Evolutionary conservation across 1,140 invertebrate genomes (phyloP).

Genomic region (Patella vulgata): DNA sequence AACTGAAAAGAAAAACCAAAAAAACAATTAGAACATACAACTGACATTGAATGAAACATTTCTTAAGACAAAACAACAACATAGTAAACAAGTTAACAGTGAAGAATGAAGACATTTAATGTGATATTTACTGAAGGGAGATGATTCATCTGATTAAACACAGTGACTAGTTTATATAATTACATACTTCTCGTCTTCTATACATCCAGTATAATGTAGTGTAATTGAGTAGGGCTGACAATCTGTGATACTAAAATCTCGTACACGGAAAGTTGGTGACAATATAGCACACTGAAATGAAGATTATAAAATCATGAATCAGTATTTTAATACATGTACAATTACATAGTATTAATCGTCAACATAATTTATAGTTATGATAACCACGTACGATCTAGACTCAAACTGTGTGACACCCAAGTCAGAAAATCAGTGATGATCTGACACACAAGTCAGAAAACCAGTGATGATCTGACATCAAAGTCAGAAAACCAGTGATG

Average conservation of each 20-base stretch:
- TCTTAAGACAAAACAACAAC: not conserved
- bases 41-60: not conserved
- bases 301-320: not conserved
- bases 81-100: not conserved
- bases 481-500: too few relatives aligned
- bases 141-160: too few relatives aligned
- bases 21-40: not conserved
- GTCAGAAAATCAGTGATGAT: too few relatives aligned
- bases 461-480: too few relatives aligned
- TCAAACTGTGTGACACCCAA: too few relatives aligned
- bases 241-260: constrained; percentile 93
- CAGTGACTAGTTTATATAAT: too few relatives aligned
- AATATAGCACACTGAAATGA: constrained; percentile 81
- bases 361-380: too few relatives aligned
- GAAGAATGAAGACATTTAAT: not conserved
- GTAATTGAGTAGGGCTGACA: constrained; percentile 91
- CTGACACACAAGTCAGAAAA: too few relatives aligned
- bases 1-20: constrained; percentile 57
- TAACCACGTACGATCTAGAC: too few relatives aligned
- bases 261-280: constrained; percentile 93
- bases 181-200: constrained; percentile 73
- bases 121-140: too few relatives aligned
- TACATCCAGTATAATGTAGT: constrained; percentile 82
- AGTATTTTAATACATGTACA: not conserved
- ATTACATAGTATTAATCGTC: not conserved